Percentiles rank a stretch among this genome's conserved stretches.
phyloP scores from a whole-genome alignment of 2,113 vertebrate species.

The Peromyscus maniculatus region DNA sequence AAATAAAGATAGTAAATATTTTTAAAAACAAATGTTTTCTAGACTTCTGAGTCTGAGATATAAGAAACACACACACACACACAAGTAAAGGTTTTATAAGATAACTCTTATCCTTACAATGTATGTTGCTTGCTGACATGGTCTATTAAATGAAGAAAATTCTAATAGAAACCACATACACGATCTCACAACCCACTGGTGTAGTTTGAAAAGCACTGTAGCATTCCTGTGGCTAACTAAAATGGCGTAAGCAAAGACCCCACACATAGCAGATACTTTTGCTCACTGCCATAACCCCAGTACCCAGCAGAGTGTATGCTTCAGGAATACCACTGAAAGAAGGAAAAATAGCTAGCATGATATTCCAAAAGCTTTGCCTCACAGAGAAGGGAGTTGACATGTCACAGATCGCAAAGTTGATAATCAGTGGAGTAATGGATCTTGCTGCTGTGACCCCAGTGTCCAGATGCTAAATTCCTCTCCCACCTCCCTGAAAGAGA shows the following conservation, averaged over 20 bases:
- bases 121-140: not conserved
- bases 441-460: not conserved
- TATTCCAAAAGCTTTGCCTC: not conserved
- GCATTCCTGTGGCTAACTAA: not conserved
- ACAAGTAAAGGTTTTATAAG: not conserved
- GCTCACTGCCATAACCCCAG: not conserved
- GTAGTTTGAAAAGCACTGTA: not conserved
- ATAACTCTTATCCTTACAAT: not conserved
- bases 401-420: not conserved
- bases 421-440: not conserved
- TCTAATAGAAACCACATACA: not conserved
- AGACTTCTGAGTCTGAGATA: not conserved
- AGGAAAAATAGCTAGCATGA: not conserved
- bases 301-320: not conserved
- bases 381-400: not conserved
- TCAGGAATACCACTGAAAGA: not conserved
- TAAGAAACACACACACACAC: not conserved
- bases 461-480: not conserved
- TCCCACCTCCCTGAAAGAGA: not conserved
- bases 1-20: not conserved
- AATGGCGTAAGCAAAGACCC: not conserved
- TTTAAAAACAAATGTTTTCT: not conserved
- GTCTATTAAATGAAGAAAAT: slow-evolving; percentile 15
- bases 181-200: not conserved
- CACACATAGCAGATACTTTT: not conserved